These are phyloP conservation scores for Heliconius erato DNA, from an alignment of 2,888 invertebrate genomes.

Conservation along the genomic window DNA sequence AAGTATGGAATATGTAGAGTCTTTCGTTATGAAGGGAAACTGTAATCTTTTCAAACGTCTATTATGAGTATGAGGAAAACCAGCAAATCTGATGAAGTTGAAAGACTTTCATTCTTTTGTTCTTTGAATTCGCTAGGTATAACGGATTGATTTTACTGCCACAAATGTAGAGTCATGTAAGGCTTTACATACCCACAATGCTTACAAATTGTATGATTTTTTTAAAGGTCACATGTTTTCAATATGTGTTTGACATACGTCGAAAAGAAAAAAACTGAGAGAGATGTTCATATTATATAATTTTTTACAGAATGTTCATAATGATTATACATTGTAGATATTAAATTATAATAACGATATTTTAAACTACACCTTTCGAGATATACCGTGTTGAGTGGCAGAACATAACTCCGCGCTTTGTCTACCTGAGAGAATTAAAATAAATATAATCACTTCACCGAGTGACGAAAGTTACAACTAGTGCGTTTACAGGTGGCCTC, in stretches of 20 bases:
- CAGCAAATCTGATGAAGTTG: not conserved
- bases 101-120: slow-evolving; percentile 6
- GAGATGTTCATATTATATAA: not conserved
- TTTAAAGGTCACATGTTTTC: not conserved
- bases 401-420: too few relatives aligned
- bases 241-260: not conserved
- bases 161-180: not conserved
- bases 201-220: not conserved
- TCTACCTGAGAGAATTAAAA: too few relatives aligned
- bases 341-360: too few relatives aligned
- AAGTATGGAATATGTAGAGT: not conserved
- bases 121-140: slow-evolving; percentile 1
- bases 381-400: too few relatives aligned
- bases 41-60: not conserved
- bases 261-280: not conserved
- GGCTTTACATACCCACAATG: not conserved
- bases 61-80: slow-evolving; percentile 10
- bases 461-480: too few relatives aligned
- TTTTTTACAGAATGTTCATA: too few relatives aligned
- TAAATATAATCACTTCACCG: too few relatives aligned
- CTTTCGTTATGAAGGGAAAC: not conserved
- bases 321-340: too few relatives aligned
- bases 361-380: too few relatives aligned
- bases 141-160: not conserved
- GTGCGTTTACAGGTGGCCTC: too few relatives aligned